Conservation (phyloP, 2,113 vertebrate species). For the Nothobranchius kuhntae region DNA sequence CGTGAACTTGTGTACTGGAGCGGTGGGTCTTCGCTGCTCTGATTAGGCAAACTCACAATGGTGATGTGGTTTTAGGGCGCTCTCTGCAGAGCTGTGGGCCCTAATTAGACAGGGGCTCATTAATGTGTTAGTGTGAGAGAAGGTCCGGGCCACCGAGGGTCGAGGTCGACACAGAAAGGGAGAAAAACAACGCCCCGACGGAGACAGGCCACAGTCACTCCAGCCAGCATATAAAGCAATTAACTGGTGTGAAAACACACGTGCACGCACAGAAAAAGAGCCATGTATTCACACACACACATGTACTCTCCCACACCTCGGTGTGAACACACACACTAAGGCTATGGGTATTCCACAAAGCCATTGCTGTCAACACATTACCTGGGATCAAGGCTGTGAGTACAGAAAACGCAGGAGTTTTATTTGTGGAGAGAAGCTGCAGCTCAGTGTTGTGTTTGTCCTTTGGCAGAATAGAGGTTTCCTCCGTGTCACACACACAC, state of each 20-base stretch:
- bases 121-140: slow-evolving; percentile 61
- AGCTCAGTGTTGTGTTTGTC: slow-evolving; percentile 63
- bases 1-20: slow-evolving; percentile 60
- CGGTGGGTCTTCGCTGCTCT: slow-evolving; percentile 36
- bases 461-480: slow-evolving; percentile 53
- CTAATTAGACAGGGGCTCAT: slow-evolving; percentile 71
- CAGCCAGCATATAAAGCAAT: slow-evolving; percentile 70
- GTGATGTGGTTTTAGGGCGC: slow-evolving; percentile 42
- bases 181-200: slow-evolving; percentile 32
- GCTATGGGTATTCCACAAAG: slow-evolving; percentile 62
- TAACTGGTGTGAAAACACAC: slow-evolving; percentile 79
- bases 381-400: slow-evolving; percentile 71
- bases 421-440: slow-evolving; percentile 69
- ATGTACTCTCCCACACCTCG: slow-evolving; percentile 45
- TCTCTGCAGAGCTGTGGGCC: slow-evolving; percentile 44
- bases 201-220: slow-evolving; percentile 75
- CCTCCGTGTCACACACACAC: slow-evolving; percentile 36
- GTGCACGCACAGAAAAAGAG: slow-evolving; percentile 30
- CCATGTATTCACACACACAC: slow-evolving; percentile 26
- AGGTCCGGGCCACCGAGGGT: slow-evolving; percentile 30
- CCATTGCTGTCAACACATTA: slow-evolving; percentile 75
- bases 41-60: slow-evolving; percentile 58
- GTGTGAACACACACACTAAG: slow-evolving; percentile 55
- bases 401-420: slow-evolving; percentile 42
- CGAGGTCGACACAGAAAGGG: slow-evolving; percentile 33